Conservation (phyloP, 2,113 vertebrate genomes). For the Corythornis madagascariensis region DNA sequence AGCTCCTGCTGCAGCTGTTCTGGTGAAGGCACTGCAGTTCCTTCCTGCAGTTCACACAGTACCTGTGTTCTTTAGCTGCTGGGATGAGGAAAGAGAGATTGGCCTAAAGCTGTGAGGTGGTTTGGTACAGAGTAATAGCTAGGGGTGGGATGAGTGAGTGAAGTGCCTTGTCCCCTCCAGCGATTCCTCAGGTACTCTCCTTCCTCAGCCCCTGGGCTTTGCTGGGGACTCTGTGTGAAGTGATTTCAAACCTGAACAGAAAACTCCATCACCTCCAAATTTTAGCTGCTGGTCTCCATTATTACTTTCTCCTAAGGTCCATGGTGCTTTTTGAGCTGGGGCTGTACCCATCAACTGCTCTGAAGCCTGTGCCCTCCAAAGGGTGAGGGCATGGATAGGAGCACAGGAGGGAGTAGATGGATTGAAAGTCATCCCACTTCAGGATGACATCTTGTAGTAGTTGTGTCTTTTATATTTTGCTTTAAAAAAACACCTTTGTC, state of each 20-base stretch:
- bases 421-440: neutral
- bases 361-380: neutral
- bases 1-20: neutral
- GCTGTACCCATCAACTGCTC: neutral
- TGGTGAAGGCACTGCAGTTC: neutral
- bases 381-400: neutral
- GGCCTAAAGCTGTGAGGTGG: neutral
- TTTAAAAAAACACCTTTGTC: neutral
- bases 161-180: neutral
- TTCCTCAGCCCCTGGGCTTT: neutral
- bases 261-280: neutral
- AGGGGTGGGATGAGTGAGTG: neutral
- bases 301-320: neutral
- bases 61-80: neutral
- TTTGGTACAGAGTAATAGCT: rapidly evolving
- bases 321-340: neutral
- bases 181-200: neutral
- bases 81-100: neutral
- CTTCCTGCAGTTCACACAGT: neutral
- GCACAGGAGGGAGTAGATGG: neutral
- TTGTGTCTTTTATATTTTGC: neutral
- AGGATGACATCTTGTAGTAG: neutral
- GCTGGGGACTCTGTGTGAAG: neutral
- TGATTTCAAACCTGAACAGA: neutral
- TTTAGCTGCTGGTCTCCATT: neutral